phyloP scores from a whole-genome alignment of 1,140 invertebrate species.

The Pantala flavescens region DNA sequence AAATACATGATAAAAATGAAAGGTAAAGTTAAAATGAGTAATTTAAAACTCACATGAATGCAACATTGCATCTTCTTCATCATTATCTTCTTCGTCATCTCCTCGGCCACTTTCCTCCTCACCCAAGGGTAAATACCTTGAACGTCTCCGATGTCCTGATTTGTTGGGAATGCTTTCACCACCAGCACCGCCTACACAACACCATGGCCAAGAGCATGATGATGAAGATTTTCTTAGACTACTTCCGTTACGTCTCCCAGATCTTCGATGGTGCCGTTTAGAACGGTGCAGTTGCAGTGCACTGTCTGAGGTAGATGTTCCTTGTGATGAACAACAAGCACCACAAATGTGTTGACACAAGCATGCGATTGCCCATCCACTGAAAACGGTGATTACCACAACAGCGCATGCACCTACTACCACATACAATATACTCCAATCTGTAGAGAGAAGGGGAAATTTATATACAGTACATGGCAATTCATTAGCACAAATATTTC shows the following conservation, averaged over 20 bases:
- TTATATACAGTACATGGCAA: no score
- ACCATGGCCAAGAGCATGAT: background rate
- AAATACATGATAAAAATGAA: no score
- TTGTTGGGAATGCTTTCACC: background rate
- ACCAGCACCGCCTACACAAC: background rate
- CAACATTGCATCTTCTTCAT: background rate
- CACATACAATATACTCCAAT: constrained; percentile 83
- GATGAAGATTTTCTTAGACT: background rate
- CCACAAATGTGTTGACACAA: background rate
- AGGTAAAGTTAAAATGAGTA: no score
- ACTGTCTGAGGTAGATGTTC: background rate
- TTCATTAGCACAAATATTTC: no score
- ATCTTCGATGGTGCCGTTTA: background rate
- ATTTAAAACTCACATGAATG: background rate
- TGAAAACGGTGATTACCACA: background rate
- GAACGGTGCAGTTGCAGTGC: background rate
- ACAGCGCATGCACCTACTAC: constrained; percentile 58
- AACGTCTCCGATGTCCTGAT: background rate
- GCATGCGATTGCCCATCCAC: background rate
- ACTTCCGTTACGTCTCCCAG: background rate
- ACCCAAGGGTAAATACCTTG: background rate
- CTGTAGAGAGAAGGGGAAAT: constrained; percentile 32
- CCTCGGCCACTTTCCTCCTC: background rate
- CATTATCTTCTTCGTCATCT: background rate
- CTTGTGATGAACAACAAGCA: background rate